Evolutionary conservation across 92 coral and sea anemone species (phyloP), one percentile per base, ranked within the genome.

Genomic region (Meandrina meandrites): DNA sequence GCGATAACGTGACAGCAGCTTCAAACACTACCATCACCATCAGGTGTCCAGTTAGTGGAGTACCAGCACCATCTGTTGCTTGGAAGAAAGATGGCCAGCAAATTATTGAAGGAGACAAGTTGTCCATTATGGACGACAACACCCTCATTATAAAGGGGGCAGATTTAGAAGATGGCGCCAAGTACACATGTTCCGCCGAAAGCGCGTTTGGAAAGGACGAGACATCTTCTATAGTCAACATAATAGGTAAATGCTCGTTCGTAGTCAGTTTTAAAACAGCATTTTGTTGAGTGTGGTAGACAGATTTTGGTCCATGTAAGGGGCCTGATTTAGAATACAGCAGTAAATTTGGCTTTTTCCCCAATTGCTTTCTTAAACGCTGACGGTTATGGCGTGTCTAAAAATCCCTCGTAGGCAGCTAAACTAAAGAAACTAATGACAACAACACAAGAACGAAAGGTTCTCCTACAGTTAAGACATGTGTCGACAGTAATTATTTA

Each of bases 21-120:
- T 82, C 92, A n/a, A 93, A 93, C 8, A 85, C 93, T 14, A 64
- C 79, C n/a, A 86, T 94, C 69, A 90, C 89, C 16, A 42, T 94
- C 45, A 77, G 12, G 34, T 94, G 98, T 54, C 92, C 93, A 36
- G 80, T 85, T 2, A 77, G 86, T 31, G 98, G 98, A 75, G 58
- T 90, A 64, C 98, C 98, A 22, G 78, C 70, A 72, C 96, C 95
- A 35, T 35, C 81, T 57, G 92, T 89, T 2, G 67, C 78, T 31
- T 94, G 96, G 96, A 78, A 74, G n/a, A 83, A 81, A 45, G 88
- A 87, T 24, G 93, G 89, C 45, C n/a, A n/a, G 54, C 54, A 88
- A 14, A 86, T 92, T 79, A 91, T 87, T 48, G 45, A 64, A 78
- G 87, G 83, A 66, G 57, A 76, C 8, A 79, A 60, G 66, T 58